phyloP scores from a whole-genome alignment of 2,113 vertebrate genomes.

The Mirounga angustirostris region DNA sequence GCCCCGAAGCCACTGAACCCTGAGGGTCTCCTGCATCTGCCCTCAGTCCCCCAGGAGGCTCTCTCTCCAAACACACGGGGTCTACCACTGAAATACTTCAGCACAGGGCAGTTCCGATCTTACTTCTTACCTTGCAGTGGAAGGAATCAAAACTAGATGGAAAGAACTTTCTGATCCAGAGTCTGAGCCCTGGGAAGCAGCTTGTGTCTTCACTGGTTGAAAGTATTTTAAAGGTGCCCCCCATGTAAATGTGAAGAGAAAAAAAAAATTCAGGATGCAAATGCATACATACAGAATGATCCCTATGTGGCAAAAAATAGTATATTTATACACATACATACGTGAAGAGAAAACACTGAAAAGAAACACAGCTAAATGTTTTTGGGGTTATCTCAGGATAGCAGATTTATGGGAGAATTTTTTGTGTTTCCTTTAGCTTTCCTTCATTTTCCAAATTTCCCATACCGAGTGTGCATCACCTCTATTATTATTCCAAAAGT shows the following conservation, averaged over 20 bases:
- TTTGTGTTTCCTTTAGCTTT: conserved; percentile 13
- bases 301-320: conserved; percentile 41
- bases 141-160: conserved; percentile 29
- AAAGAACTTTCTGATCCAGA: conserved; percentile 6
- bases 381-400: conserved; percentile 19
- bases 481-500: not conserved
- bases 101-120: not conserved
- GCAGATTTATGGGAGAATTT: not conserved
- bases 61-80: not conserved
- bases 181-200: not conserved
- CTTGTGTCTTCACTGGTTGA: not conserved
- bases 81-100: not conserved
- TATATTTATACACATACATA: not conserved
- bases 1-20: not conserved
- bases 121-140: not conserved
- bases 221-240: conserved; percentile 19
- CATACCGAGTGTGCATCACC: not conserved
- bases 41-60: not conserved
- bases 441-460: not conserved
- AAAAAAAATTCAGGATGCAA: conserved; percentile 49
- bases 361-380: conserved; percentile 16
- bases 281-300: conserved; percentile 35
- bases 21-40: not conserved
- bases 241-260: conserved; percentile 10
- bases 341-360: conserved; percentile 26